Percentiles rank a stretch among this genome's conserved stretches.
phyloP scores from a whole-genome alignment of 2,888 invertebrate genomes.

The Operophtera brumata region DNA sequence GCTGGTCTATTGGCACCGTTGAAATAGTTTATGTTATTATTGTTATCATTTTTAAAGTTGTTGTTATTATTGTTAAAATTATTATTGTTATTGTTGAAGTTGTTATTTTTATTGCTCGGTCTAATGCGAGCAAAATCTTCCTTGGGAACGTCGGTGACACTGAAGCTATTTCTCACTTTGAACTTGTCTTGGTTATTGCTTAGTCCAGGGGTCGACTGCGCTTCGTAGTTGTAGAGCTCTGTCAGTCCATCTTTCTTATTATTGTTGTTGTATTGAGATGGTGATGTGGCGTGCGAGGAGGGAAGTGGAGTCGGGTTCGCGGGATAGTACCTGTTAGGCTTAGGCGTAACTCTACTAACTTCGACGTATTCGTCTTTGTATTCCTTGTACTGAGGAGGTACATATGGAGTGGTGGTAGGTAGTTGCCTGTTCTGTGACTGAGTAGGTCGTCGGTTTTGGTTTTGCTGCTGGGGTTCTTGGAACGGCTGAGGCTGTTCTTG shows the following conservation, averaged over 20 bases:
- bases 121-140: conserved; percentile 59
- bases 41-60: conserved; percentile 16
- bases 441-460: conserved; percentile 42
- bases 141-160: conserved; percentile 52
- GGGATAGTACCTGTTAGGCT: conserved; percentile 56
- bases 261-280: conserved; percentile 46
- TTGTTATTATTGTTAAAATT: conserved; percentile 9
- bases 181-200: conserved; percentile 59
- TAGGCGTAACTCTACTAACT: conserved; percentile 69
- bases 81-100: conserved; percentile 9
- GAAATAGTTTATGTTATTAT: conserved; percentile 20
- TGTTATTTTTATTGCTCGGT: conserved; percentile 27
- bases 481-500: conserved; percentile 23
- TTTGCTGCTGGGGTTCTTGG: conserved; percentile 34
- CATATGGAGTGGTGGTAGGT: conserved; percentile 47
- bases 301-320: conserved; percentile 54
- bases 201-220: conserved; percentile 60
- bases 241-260: conserved; percentile 70
- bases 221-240: conserved; percentile 73
- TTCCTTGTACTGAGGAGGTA: conserved; percentile 66
- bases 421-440: conserved; percentile 45
- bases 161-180: conserved; percentile 66
- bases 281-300: conserved; percentile 51
- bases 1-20: conserved; percentile 30
- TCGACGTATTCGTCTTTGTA: conserved; percentile 73